Evolutionary conservation across 2,888 invertebrate species (phyloP).

Genomic region (Epistrophella euchroma): DNA sequence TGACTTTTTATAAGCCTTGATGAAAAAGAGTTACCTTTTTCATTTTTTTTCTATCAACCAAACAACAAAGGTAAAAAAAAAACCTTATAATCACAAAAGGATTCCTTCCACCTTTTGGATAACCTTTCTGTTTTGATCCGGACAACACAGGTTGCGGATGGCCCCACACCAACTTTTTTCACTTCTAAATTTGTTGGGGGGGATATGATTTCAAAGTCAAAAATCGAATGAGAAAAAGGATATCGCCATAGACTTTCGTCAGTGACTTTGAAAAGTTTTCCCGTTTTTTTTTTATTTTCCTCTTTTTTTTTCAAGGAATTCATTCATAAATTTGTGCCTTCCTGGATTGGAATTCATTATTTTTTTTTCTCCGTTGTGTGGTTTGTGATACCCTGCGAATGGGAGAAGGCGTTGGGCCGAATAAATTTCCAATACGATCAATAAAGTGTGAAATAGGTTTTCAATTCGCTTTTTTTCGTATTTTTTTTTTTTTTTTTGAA

Average conservation of each 20-base stretch:
- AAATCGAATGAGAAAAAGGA: conserved; percentile 45
- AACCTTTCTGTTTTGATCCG: neutral
- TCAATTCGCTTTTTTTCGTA: conserved; percentile 29
- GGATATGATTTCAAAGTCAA: conserved; percentile 47
- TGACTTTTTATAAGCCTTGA: too few relatives aligned
- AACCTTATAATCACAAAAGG: conserved; percentile 13
- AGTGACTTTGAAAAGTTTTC: conserved; percentile 18
- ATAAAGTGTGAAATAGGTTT: conserved; percentile 72
- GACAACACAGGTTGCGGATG: neutral
- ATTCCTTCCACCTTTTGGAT: neutral
- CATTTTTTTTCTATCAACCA: too few relatives aligned
- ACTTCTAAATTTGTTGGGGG: neutral
- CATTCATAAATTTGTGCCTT: conserved; percentile 31
- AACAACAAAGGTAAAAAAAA: neutral
- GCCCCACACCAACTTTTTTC: neutral
- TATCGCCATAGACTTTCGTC: conserved; percentile 21
- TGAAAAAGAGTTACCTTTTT: too few relatives aligned
- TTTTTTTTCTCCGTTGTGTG: conserved; percentile 21
- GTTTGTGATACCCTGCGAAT: neutral
- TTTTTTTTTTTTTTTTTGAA: conserved; percentile 7
- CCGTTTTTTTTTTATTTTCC: neutral
- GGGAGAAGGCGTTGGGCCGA: neutral
- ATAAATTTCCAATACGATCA: conserved; percentile 64
- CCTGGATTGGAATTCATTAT: conserved; percentile 25
- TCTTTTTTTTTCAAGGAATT: conserved; percentile 4